Base-by-base conservation (phyloP, 2,113 vertebrate genomes). In the Camelus dromedarius region DNA sequence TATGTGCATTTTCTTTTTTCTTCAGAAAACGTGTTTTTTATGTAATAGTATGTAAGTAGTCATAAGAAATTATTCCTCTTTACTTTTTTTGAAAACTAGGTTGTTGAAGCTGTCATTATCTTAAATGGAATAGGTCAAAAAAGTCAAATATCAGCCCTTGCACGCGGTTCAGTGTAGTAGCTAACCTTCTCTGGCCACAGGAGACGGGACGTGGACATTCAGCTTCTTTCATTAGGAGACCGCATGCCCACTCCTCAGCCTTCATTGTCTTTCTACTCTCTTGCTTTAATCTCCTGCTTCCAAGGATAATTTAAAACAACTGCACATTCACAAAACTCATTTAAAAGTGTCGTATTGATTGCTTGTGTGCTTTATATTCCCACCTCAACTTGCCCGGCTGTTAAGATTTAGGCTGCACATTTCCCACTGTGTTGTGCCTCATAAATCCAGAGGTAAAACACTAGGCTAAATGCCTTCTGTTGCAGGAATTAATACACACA, bases 241-340 rank as follows among this genome's bases (percentile, higher is more conserved):
- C 73, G 13, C 1, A 5, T 85, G 5, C 38, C 79, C 35, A 58
- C 48, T 67, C 62, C 30, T 85, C 58, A 66, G 80, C 32, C 6
- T 85, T 50, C 48, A 38, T 38, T 81, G 56, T 19, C 58, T 91
- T 72, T 73, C 54, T 48, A 32, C 20, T 38, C 14, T 58, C 30
- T 80, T 58, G n/a, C 56, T 93, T 86, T 62, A n/a, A n/a, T 80
- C 80, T 80, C 26, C 56, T 80, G 32, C 56, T 91, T 67, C 86
- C 32, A 60, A 52, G 52, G 48, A 58, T 86, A 86, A 86, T 80
- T 93, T 86, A 72, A 80, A 91, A 75, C 92, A 81, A 73, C 56
- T 12, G n/a, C 81, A 75, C 80, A 50, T 80, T 86, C 66, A 94
- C 38, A 42, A 60, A 73, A 79, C 58, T 50, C 48, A 10, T 73